Conservation (phyloP, 2,888 invertebrate genomes). For the Aquatica leii region DNA sequence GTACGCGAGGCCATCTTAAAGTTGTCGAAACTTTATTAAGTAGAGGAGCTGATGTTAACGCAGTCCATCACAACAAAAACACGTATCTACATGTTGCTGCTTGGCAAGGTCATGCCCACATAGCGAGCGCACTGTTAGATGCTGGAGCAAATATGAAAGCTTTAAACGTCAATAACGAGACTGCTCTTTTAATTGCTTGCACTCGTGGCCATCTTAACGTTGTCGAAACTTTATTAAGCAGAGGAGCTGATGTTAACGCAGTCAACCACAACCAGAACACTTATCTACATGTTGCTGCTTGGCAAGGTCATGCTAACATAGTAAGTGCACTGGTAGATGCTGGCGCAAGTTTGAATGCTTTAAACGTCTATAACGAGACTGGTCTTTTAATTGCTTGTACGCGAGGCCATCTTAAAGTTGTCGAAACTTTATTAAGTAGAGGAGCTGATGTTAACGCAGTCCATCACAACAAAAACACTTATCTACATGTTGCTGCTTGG, state of each 20-base stretch:
- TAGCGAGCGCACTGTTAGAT: background rate
- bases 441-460: background rate
- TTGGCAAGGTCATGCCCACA: background rate
- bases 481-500: background rate
- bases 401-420: background rate
- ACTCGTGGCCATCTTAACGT: background rate
- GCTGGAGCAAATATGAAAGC: background rate
- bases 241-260: background rate
- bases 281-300: background rate
- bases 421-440: background rate
- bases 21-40: background rate
- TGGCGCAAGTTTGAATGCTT: background rate
- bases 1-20: background rate
- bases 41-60: background rate
- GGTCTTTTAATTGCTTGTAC: background rate
- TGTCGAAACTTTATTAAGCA: background rate
- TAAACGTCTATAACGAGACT: background rate
- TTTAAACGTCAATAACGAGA: background rate
- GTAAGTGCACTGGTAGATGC: background rate
- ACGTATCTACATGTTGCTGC: background rate
- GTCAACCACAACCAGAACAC: background rate
- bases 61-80: background rate
- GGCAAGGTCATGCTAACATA: background rate
- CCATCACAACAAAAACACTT: background rate
- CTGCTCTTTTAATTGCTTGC: background rate